Evolutionary conservation across 2,113 vertebrate species (phyloP), one percentile per base, ranked within the genome.

Genomic region (Eulemur macaco): DNA sequence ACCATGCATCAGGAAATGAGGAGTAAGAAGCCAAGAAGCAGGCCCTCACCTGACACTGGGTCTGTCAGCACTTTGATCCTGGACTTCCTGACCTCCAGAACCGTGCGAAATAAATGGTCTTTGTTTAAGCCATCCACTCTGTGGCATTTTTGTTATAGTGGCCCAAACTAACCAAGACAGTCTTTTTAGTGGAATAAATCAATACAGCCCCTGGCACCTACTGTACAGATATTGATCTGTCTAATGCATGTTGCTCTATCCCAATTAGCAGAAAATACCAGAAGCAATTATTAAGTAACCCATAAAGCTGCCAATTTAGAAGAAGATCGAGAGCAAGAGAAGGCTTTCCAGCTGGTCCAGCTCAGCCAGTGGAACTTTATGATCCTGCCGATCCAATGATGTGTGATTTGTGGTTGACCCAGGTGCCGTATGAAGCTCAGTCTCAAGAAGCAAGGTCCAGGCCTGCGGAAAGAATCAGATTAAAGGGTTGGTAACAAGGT

Each of bases 171-270:
- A 63, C 20, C 54, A 95, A 45, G 45, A 81, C 42, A 39, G 37
- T 95, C 93, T 88, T 74, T 94, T 91, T 47, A 74, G 34, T 89
- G 23, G 80, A 94, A 94, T 63, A 66, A 95, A 96, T 97, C 96
- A 83, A 80, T 96, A 95, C 21, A 64, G 92, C 27, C 83, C 68
- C 89, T 93, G 91, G 89, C 47, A 91, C 76, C 71, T 82, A 15
- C 37, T 73, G 89, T 94, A 71, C 58, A 90, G 91, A 90, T 87
- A 97, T 89, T 68, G 96, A 97, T 92, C 81, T n/a, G 68, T 88
- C 81, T 96, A 96, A 96, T 97, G 77, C 66, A 94, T 94, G 92
- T 95, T 97, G 80, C 71, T 94, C 69, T 64, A n/a, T 95, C 34
- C 58, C 63, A 82, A 83, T 89, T 95, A 93, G 91, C 68, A 88